phyloP scores from a whole-genome alignment of 2,113 vertebrate genomes.

The Apteryx mantelli region DNA sequence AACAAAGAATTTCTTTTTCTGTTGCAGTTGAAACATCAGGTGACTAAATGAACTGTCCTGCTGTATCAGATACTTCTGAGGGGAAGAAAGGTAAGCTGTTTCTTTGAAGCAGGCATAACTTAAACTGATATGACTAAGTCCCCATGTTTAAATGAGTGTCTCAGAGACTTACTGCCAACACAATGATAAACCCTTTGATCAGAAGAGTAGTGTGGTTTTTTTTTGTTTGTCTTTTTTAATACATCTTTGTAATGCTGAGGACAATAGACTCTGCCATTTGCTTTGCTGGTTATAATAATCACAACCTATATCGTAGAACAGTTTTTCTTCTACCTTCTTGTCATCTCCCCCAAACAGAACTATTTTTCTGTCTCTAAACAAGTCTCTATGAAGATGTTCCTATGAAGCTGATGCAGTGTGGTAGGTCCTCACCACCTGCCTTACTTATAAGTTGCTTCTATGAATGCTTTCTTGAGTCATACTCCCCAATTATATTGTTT shows the following conservation, averaged over 20 bases:
- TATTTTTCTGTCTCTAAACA: slow-evolving; percentile 11
- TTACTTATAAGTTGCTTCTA: slow-evolving; percentile 20
- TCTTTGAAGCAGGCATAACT: not conserved
- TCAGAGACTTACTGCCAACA: not conserved
- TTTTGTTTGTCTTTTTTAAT: not conserved
- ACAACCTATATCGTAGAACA: not conserved
- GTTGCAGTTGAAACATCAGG: not conserved
- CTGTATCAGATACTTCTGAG: not conserved
- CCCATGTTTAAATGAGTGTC: not conserved
- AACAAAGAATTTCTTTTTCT: not conserved
- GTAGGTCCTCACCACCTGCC: slow-evolving; percentile 50
- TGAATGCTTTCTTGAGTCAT: slow-evolving; percentile 58
- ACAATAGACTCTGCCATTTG: not conserved
- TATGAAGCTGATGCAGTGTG: slow-evolving; percentile 9
- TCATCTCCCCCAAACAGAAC: not conserved
- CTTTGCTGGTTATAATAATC: not conserved
- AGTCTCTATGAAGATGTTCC: not conserved
- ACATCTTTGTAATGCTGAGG: not conserved
- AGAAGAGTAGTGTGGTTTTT: not conserved
- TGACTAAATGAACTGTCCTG: not conserved
- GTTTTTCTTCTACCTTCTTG: not conserved
- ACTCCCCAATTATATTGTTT: slow-evolving; percentile 51
- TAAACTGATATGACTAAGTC: not conserved
- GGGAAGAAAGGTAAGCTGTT: not conserved
- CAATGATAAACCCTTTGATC: not conserved